Evolutionary conservation across 2,113 vertebrate genomes (phyloP), one percentile per base, ranked within the genome.

Genomic region (Platichthys flesus): DNA sequence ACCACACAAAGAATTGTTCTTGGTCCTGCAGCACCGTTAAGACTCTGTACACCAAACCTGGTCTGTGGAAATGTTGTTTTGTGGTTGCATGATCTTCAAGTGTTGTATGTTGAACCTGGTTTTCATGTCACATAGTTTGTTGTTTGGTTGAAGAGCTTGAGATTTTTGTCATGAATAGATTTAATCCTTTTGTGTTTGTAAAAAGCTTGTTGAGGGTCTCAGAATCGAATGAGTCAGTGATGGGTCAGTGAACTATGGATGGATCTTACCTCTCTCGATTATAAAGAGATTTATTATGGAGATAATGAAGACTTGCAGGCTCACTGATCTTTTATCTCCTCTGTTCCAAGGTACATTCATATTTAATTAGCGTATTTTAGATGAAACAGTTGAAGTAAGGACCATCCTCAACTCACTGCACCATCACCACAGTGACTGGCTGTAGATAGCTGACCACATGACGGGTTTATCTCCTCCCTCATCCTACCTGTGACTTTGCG

Each of bases 1-100:
- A 71, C 56, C n/a, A 18, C 40, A 42, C 57, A 26, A 20, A 56
- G 3, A 37, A 45, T 61, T 54, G 8, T 76, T 45, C 47, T 64
- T 65, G 58, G 8, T 42, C 7, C 20, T 49, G 15, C 18, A 42
- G 61, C 37, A 20, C 56, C 42, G 10, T n/a, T 42, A 16, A 28
- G 45, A 51, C 31, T 35, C 62, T 28, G 24, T 35, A 45, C 75
- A 1, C 28, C 9, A 9, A 37, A 37, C 35, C 7, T 37, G 35
- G 40, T 72, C 58, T 67, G 23, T 37, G 8, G 35, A 37, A 37
- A 35, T 45, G 71, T 51, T 59, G 49, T 80, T 35, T 12, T 71
- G 26, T 76, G 61, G 69, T 67, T 87, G 78, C 83, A 85, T 82
- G 83, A 37, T 52, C 56, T 52, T 28, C 3, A 4, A 73, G 10